Evolutionary conservation across 2,888 invertebrate species (phyloP).

Genomic region (Mycalesis mineus): DNA sequence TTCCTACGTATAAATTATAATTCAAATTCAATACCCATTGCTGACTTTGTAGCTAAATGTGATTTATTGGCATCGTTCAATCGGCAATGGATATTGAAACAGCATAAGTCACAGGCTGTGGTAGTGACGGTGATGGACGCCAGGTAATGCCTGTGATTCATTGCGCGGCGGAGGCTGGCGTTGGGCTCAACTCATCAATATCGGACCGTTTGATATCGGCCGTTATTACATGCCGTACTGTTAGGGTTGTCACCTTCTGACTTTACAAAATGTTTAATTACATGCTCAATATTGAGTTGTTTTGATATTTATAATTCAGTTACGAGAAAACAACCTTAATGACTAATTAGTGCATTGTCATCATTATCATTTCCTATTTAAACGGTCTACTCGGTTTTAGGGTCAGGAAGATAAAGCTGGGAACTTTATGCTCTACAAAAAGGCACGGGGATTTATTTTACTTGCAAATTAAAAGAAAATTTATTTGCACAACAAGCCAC

Average conservation of each 20-base stretch:
- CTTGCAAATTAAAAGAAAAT: too few species aligned
- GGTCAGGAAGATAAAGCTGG: too few species aligned
- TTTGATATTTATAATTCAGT: neutral
- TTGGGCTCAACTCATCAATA: constrained; percentile 57
- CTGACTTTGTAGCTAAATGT: neutral
- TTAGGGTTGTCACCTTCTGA: constrained; percentile 2
- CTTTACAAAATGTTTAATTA: neutral
- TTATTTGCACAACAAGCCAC: too few species aligned
- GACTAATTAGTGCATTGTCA: too few species aligned
- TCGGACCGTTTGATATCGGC: constrained; percentile 53
- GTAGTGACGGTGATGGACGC: constrained; percentile 11
- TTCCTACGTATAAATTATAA: neutral
- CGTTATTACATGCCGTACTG: constrained; percentile 30
- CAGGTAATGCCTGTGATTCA: constrained; percentile 63
- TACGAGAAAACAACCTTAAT: too few species aligned
- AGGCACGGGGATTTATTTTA: too few species aligned
- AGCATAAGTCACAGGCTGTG: neutral
- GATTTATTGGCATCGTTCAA: neutral
- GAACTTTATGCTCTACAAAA: too few species aligned
- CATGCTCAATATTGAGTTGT: neutral
- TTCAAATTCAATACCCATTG: constrained; percentile 3
- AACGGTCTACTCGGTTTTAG: too few species aligned
- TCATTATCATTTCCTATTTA: too few species aligned
- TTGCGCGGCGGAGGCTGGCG: constrained; percentile 45
- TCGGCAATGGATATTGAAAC: constrained; percentile 9